These are phyloP conservation scores for Orcinus orca DNA, from an alignment of 2,113 vertebrate genomes.

Conservation along the genomic window DNA sequence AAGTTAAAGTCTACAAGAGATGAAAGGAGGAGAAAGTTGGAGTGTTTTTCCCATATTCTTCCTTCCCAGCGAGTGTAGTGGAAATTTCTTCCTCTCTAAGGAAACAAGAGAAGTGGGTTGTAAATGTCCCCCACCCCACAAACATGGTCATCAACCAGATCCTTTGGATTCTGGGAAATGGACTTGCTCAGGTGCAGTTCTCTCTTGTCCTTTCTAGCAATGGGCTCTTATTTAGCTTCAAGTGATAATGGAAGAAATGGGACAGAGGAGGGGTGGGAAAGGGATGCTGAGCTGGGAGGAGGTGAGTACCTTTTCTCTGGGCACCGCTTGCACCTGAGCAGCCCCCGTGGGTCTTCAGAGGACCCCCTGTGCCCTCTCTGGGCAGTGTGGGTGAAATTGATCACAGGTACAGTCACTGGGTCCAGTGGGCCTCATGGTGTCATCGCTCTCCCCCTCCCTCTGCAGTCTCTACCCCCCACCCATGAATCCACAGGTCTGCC, in stretches of 20 bases:
- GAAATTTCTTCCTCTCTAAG: not conserved
- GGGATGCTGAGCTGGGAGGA: not conserved
- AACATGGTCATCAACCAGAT: not conserved
- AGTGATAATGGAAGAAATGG: not conserved
- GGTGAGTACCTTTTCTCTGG: not conserved
- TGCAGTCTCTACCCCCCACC: not conserved
- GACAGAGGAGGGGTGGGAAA: not conserved
- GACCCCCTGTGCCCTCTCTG: not conserved
- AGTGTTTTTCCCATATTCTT: not conserved
- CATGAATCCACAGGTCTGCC: not conserved
- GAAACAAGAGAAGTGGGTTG: not conserved
- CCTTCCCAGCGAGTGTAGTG: not conserved
- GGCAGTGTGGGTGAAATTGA: too few relatives aligned
- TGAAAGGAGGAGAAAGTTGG: not conserved
- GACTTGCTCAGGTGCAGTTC: not conserved
- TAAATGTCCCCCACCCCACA: not conserved
- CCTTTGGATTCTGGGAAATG: not conserved
- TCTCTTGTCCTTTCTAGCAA: not conserved
- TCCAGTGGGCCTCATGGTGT: rapidly evolving
- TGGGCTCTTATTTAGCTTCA: not conserved
- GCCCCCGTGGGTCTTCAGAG: not conserved
- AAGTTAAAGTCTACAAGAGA: not conserved
- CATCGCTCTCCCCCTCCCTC: not conserved
- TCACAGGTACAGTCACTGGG: not conserved
- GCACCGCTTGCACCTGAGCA: not conserved